phyloP scores from a whole-genome alignment of 2,113 vertebrate genomes.

The Sinosuthora webbiana region DNA sequence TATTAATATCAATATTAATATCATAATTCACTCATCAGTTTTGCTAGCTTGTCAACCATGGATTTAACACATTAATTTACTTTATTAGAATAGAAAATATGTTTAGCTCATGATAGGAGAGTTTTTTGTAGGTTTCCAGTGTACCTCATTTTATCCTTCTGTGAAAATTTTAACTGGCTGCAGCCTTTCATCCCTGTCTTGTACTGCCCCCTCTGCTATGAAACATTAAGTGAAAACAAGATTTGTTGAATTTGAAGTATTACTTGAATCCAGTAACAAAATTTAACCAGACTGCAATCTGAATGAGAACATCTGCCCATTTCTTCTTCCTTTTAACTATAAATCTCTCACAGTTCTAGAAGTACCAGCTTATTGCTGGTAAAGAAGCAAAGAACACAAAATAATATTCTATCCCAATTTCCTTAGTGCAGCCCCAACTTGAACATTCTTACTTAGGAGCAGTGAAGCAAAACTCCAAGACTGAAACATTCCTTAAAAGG shows the following conservation, averaged over 20 bases:
- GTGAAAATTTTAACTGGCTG: background rate
- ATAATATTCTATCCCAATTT: background rate
- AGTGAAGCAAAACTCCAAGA: background rate
- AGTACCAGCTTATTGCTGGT: background rate
- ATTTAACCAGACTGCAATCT: background rate
- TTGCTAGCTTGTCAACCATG: background rate
- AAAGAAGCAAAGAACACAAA: background rate
- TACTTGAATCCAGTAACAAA: background rate
- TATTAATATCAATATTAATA: background rate
- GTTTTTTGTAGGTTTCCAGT: background rate
- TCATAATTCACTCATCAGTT: background rate
- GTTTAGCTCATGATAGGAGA: background rate
- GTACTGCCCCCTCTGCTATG: background rate
- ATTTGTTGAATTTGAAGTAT: background rate
- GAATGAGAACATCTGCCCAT: background rate
- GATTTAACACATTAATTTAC: background rate
- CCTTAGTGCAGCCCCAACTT: background rate
- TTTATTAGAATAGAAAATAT: background rate
- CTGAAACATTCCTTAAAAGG: background rate
- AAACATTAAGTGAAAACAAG: background rate
- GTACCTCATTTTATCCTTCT: background rate
- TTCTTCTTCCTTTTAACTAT: background rate
- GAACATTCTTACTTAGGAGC: background rate
- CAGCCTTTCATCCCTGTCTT: background rate
- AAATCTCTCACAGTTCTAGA: background rate